These are phyloP conservation scores for Leucophora obtusa DNA, from an alignment of 2,888 invertebrate genomes.

Conservation along the genomic window DNA sequence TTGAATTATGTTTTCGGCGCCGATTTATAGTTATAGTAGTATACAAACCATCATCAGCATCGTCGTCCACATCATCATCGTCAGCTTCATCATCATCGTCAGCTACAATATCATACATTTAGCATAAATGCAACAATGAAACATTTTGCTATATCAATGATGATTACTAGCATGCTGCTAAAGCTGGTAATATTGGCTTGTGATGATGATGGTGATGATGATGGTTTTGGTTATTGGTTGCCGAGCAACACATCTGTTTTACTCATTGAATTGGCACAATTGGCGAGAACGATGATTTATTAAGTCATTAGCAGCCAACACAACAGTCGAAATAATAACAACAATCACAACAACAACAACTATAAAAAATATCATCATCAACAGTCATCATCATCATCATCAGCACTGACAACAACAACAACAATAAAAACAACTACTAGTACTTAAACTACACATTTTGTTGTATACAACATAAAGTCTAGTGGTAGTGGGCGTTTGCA, in stretches of 20 bases:
- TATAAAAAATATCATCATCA: constrained; percentile 11
- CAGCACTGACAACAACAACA: constrained; percentile 28
- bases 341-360: constrained; percentile 38
- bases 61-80: background rate
- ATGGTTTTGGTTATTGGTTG: constrained; percentile 54
- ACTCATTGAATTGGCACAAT: constrained; percentile 64
- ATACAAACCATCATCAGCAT: constrained; percentile 18
- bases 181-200: constrained; percentile 24
- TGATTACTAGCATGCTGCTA: constrained; percentile 1
- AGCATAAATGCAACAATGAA: constrained; percentile 41
- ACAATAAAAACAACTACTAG: constrained; percentile 6
- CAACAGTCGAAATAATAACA: constrained; percentile 51
- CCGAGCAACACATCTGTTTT: constrained; percentile 63
- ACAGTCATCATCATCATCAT: constrained; percentile 30
- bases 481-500: constrained; percentile 59
- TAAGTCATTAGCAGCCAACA: constrained; percentile 75
- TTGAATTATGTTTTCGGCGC: constrained; percentile 77
- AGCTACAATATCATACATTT: constrained; percentile 3
- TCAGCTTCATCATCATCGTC: background rate
- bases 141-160: constrained; percentile 5
- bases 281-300: constrained; percentile 74
- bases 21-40: constrained; percentile 40
- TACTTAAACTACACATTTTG: background rate
- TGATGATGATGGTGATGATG: constrained; percentile 41
- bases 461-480: constrained; percentile 22